Conservation (phyloP, 2,797 vertebrate genomes). For the Myotis vivesi region DNA sequence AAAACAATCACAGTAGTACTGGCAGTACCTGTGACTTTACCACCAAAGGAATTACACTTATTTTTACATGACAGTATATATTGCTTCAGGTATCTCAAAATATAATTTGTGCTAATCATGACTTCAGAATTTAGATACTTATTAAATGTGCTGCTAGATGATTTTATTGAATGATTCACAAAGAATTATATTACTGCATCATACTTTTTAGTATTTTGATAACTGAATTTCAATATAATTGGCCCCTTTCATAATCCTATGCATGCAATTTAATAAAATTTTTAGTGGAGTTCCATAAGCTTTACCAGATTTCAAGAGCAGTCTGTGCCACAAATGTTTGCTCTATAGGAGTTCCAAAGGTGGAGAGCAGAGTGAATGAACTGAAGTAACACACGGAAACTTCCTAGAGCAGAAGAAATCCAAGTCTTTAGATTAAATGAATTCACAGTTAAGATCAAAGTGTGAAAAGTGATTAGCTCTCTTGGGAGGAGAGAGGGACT, state of each 20-base stretch:
- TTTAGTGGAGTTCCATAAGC: not conserved
- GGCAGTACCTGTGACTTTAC: not conserved
- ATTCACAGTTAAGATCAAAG: conserved; percentile 22
- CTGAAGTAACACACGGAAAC: not conserved
- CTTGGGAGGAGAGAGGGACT: not conserved
- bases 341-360: not conserved
- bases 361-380: not conserved
- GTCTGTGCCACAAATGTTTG: not conserved
- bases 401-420: not conserved
- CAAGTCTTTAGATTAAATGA: not conserved
- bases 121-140: conserved; percentile 16
- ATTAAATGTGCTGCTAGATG: not conserved
- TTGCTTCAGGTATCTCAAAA: not conserved
- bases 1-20: not conserved
- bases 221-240: conserved; percentile 31
- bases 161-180: not conserved
- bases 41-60: not conserved
- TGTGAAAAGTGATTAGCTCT: conserved; percentile 28
- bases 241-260: not conserved
- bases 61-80: not conserved
- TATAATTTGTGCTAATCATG: not conserved
- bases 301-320: not conserved
- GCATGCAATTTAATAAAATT: not conserved
- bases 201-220: not conserved
- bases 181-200: not conserved